These are phyloP conservation scores for Notolepis coatsorum DNA, from an alignment of 2,797 vertebrate species.

Conservation along the genomic window DNA sequence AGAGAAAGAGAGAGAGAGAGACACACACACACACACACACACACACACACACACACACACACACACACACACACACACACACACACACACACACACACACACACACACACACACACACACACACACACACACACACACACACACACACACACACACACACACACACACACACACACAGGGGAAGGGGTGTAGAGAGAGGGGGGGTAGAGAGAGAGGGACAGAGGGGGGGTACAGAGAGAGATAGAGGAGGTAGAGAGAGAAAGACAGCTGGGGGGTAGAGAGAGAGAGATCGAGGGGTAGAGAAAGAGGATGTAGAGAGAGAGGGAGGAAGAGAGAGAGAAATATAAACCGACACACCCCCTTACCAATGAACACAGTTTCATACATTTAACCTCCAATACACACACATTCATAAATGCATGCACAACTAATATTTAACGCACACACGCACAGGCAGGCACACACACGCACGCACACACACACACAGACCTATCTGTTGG, in stretches of 20 bases:
- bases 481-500: conserved; percentile 71
- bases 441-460: conserved; percentile 71
- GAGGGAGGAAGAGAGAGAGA: no score
- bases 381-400: no score
- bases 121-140: conserved; percentile 70
- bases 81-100: conserved; percentile 76
- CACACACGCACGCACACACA: conserved; percentile 68
- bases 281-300: no score
- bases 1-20: conserved; percentile 77
- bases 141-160: conserved; percentile 71
- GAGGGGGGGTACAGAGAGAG: no score
- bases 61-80: conserved; percentile 71
- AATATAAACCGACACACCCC: no score
- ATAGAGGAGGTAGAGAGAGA: no score
- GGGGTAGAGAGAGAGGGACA: not conserved
- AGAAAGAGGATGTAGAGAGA: no score
- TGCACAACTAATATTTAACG: conserved; percentile 51
- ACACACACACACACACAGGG: conserved; percentile 52
- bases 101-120: conserved; percentile 70
- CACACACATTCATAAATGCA: no score
- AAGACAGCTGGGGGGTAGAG: no score
- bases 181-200: not conserved
- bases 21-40: conserved; percentile 69
- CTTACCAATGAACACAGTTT: no score
- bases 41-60: conserved; percentile 74